These are phyloP conservation scores for Sarcophaga bullata DNA, from an alignment of 1,140 invertebrate genomes.

Conservation along the genomic window DNA sequence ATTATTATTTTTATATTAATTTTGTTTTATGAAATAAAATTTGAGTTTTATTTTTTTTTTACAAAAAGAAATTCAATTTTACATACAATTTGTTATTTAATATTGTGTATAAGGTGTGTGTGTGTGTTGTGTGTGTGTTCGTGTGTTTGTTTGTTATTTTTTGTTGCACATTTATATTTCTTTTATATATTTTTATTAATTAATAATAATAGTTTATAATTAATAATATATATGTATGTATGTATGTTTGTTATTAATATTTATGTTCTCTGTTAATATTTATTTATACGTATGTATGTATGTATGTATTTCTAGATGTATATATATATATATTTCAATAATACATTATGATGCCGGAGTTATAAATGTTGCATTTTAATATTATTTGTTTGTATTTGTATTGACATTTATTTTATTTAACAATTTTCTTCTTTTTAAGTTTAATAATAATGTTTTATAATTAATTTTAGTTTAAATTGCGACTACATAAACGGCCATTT, in stretches of 20 bases:
- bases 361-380: no score
- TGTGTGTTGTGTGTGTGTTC: no score
- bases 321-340: not conserved
- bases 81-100: slow-evolving; percentile 11
- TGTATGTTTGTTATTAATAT: not conserved
- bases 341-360: not conserved
- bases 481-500: not conserved
- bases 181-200: not conserved
- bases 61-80: slow-evolving; percentile 24
- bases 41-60: not conserved
- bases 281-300: not conserved
- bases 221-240: not conserved
- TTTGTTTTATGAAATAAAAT: slow-evolving; percentile 11
- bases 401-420: slow-evolving; percentile 22
- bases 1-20: not conserved
- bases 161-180: not conserved
- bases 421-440: not conserved
- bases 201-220: not conserved
- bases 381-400: not conserved
- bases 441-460: not conserved
- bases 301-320: no score
- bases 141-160: not conserved
- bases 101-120: not conserved
- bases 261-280: not conserved
- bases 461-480: not conserved